Evolutionary conservation across 2,113 vertebrate genomes (phyloP).

Genomic region (Salvelinus sp.): DNA sequence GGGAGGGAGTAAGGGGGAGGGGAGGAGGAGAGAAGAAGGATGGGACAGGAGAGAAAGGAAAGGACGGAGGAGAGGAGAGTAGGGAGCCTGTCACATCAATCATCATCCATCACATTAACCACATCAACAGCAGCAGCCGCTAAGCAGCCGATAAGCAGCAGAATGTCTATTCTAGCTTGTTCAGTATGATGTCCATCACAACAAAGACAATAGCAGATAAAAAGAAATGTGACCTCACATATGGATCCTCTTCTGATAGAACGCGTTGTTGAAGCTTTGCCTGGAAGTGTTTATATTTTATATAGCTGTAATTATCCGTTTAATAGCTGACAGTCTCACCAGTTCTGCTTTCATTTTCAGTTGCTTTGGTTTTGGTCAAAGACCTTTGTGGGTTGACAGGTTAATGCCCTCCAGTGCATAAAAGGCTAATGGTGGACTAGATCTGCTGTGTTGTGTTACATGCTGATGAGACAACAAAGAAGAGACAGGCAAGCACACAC

Average conservation of each 20-base stretch:
- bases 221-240: too few species aligned
- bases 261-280: not conserved
- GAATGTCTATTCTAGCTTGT: too few species aligned
- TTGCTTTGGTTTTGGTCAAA: not conserved
- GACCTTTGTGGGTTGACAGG: not conserved
- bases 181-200: too few species aligned
- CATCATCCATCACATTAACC: not conserved
- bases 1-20: constrained; percentile 13
- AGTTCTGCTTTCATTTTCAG: too few species aligned
- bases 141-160: too few species aligned
- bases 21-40: not conserved
- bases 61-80: not conserved
- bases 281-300: not conserved
- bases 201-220: too few species aligned
- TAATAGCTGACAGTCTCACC: too few species aligned
- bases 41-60: not conserved
- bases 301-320: too few species aligned
- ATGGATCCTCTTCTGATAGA: too few species aligned
- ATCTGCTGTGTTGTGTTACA: not conserved
- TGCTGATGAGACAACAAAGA: not conserved
- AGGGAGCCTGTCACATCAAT: not conserved
- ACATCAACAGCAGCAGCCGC: not conserved
- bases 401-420: not conserved
- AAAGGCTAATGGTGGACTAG: not conserved
- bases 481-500: not conserved